Evolutionary conservation across 2,888 invertebrate genomes (phyloP).

Genomic region (Amphiduros pacificus): DNA sequence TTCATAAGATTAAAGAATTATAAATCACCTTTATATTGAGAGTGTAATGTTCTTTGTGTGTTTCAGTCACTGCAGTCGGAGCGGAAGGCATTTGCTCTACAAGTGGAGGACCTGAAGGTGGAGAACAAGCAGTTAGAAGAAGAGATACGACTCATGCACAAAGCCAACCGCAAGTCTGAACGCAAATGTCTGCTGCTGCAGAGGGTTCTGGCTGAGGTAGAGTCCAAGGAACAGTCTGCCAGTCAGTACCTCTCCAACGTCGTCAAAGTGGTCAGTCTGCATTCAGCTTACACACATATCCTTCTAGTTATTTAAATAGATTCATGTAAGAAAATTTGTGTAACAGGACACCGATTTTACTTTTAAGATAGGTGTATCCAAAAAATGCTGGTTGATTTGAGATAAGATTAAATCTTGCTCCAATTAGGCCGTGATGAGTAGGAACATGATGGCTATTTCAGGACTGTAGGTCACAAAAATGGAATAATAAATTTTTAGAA

Average conservation of each 20-base stretch:
- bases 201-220: conserved; percentile 48
- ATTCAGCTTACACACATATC: too few relatives aligned
- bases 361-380: too few relatives aligned
- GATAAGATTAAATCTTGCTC: too few relatives aligned
- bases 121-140: conserved; percentile 44
- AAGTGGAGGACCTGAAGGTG: conserved; percentile 39
- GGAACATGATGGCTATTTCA: too few relatives aligned
- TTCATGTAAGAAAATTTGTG: too few relatives aligned
- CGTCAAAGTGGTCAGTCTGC: conserved; percentile 42
- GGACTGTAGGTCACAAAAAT: too few relatives aligned
- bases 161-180: conserved; percentile 45
- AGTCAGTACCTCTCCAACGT: conserved; percentile 49
- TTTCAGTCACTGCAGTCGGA: conserved; percentile 40
- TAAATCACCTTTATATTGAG: background rate
- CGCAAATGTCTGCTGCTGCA: conserved; percentile 46
- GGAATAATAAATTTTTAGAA: background rate
- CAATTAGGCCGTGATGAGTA: too few relatives aligned
- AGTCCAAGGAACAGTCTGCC: conserved; percentile 46
- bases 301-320: too few relatives aligned
- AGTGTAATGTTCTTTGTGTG: background rate
- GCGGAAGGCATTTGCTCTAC: conserved; percentile 35
- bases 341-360: too few relatives aligned
- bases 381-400: too few relatives aligned
- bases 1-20: background rate
- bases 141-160: conserved; percentile 44